Percentiles rank a stretch among this genome's conserved stretches.
phyloP scores from a whole-genome alignment of 2,113 vertebrate species.

The Gyps fulvus region DNA sequence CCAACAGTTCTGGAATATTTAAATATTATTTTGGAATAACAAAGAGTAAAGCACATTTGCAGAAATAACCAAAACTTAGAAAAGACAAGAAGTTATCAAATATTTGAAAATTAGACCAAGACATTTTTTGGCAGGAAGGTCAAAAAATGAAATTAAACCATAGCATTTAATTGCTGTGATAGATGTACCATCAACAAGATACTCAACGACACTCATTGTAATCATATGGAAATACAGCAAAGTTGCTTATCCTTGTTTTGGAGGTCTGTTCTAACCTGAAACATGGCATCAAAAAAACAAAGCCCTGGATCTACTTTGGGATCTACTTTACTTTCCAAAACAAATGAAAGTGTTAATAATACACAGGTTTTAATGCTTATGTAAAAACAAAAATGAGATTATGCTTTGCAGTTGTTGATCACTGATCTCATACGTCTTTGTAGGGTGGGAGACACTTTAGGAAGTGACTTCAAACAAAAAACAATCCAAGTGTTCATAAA shows the following conservation, averaged over 20 bases:
- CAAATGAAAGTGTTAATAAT: background rate
- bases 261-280: background rate
- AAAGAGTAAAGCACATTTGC: background rate
- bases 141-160: background rate
- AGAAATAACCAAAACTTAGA: background rate
- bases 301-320: background rate
- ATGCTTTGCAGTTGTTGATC: background rate
- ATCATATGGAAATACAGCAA: too few species aligned
- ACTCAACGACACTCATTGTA: too few species aligned
- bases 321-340: background rate
- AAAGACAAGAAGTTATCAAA: accelerated
- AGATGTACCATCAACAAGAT: background rate
- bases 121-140: background rate
- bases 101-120: background rate
- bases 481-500: background rate
- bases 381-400: background rate
- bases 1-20: background rate
- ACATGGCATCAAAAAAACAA: accelerated
- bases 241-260: background rate
- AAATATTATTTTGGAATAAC: background rate
- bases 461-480: background rate
- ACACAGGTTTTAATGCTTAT: background rate
- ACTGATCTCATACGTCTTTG: background rate
- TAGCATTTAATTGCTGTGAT: background rate
- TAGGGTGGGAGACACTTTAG: background rate